Conservation (phyloP, 1,140 invertebrate species). For the Drosophila pectinifera region DNA sequence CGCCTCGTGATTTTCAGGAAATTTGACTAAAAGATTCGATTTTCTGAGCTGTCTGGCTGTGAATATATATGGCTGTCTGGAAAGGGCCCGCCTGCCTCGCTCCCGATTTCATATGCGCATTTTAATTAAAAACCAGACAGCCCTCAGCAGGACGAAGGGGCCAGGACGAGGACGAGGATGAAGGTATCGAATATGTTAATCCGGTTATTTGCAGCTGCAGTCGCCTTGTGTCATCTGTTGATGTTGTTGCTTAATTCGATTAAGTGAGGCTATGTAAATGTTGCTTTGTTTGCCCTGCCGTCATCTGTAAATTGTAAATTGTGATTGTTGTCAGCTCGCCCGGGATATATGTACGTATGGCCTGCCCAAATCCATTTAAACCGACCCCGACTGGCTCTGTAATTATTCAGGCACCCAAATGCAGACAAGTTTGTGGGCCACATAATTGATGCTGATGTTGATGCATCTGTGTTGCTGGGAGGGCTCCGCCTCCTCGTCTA, state of each 20-base stretch:
- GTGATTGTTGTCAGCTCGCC: conserved; percentile 52
- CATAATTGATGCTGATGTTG: conserved; percentile 81
- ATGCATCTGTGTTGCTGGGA: conserved; percentile 52
- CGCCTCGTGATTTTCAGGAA: conserved; percentile 36
- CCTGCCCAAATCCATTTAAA: background rate
- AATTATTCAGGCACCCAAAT: conserved; percentile 65
- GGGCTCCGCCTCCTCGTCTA: no score
- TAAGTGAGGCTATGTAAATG: conserved; percentile 66
- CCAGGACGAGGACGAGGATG: conserved; percentile 21
- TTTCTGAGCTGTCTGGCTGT: conserved; percentile 48
- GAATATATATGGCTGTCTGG: conserved; percentile 14
- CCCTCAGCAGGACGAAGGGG: background rate
- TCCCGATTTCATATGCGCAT: conserved; percentile 63
- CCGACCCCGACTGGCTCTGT: conserved; percentile 13
- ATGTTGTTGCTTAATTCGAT: conserved; percentile 78
- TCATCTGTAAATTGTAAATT: conserved; percentile 48
- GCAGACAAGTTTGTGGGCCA: conserved; percentile 71
- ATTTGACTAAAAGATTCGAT: conserved; percentile 66
- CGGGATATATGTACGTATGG: background rate
- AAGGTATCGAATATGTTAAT: conserved; percentile 76
- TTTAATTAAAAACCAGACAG: conserved; percentile 66
- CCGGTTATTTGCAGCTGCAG: conserved; percentile 56
- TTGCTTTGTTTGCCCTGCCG: conserved; percentile 62
- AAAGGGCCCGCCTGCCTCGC: conserved; percentile 49
- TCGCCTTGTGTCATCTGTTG: conserved; percentile 48